Base-by-base conservation (phyloP, 2,113 vertebrate species). In the Ptychochromis oligacanthus region DNA sequence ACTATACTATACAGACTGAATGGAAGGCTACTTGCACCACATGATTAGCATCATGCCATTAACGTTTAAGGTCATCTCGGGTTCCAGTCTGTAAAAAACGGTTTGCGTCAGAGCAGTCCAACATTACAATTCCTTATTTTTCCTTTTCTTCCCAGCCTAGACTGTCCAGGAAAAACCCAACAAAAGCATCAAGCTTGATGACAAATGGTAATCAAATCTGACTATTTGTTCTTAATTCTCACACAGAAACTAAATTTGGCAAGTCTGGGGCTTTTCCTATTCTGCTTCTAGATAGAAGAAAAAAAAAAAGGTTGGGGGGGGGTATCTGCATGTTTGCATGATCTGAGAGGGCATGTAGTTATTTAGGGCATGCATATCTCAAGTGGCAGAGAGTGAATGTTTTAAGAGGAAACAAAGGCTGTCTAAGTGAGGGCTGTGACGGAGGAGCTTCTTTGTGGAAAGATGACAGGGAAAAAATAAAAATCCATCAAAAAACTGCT, bases 391-490 rank as follows among this genome's bases (percentile, higher is more conserved):
- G 52, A 61, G 56, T n/a, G 62, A 56, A 54, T 84, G 84, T 49
- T 92, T 82, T 76, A 83, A 87, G 78, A 59, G 83, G 55, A 77
- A 85, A 92, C 59, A 91, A 90, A 91, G 77, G 49, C 79, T 54
- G 56, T 64, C 55, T 59, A 67, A 86, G 67, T 58, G 84, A 87
- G 65, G 61, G 38, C 20, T 86, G 82, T 77, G 79, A 92, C n/a
- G 18, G 64, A 79, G 81, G 77, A 86, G 79, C 43, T 49, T 58
- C 83, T 89, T 80, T 86, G 84, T 76, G 74, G 72, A 36, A 67
- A 80, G 82, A 89, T 81, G 86, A 89, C 83, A 87, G 49, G 72
- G 60, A 72, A 77, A 86, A 77, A 78, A 60, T 62, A 22, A 12
- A 72, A 84, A 85, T 85, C 88, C 87, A 88, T 92, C 89, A 88